A percentile compares a stretch with the other conserved stretches of the same genome.
These are phyloP conservation scores for Chondrilla cf. caribensis DNA, from an alignment of 37 sponge, comb jelly and placozoan genomes.

Conservation along the genomic window DNA sequence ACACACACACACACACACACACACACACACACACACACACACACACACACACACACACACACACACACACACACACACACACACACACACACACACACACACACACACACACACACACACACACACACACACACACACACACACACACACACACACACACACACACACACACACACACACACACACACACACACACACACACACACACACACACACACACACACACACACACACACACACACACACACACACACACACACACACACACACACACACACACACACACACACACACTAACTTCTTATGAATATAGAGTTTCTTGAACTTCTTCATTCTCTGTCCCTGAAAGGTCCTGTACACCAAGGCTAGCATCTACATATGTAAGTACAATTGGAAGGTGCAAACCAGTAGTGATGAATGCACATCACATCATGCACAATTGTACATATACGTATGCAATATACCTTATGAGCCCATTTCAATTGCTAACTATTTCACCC, in stretches of 20 bases:
- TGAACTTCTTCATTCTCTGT: slow-evolving; percentile 63
- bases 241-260: too few relatives aligned
- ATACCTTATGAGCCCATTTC: too few relatives aligned
- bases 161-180: too few relatives aligned
- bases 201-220: too few relatives aligned
- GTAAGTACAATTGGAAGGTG: too few relatives aligned
- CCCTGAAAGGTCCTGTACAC: slow-evolving; percentile 72
- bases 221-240: too few relatives aligned
- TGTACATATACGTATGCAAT: too few relatives aligned
- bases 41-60: not conserved
- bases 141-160: not conserved
- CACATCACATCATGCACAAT: too few relatives aligned
- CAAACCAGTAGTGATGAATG: too few relatives aligned
- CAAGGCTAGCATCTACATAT: slow-evolving; percentile 70
- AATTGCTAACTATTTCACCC: too few relatives aligned
- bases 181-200: too few relatives aligned
- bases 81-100: not conserved
- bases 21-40: not conserved
- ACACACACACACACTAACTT: slow-evolving; percentile 28
- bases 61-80: not conserved
- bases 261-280: too few relatives aligned
- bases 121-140: not conserved
- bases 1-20: not conserved
- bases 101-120: not conserved
- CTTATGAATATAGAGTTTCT: slow-evolving; percentile 58